Base-by-base conservation (phyloP, 2,797 vertebrate genomes). In the Trematomus bernacchii region DNA sequence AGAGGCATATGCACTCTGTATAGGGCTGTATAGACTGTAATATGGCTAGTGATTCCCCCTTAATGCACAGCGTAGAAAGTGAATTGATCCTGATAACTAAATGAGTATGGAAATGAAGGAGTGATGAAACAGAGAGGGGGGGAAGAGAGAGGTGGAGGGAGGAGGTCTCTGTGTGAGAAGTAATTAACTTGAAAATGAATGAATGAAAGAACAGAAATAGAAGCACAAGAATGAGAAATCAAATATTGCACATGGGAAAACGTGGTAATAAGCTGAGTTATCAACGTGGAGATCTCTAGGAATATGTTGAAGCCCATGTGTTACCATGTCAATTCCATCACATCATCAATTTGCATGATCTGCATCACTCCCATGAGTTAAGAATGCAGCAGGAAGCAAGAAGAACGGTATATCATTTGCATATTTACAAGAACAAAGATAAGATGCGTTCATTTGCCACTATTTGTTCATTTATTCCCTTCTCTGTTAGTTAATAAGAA, bases 41-140 rank as follows among this genome's bases (percentile, higher is more conserved):
- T 47, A 19, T 50, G 8, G 8, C 42, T 16, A 19, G 3, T 57
- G 59, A 42, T 57, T 43, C 21, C 14, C 27, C 19, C 43, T 7
- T 60, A 21, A 43, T 66, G 48, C 37, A 19, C 62, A 48, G 46
- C 37, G 18, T 11, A 15, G 40, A 47, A 42, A 44, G 54, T 53
- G 48, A 14, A 62, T 27, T 64, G 18, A 44, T 63, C 43, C 42
- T 61, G 21, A 52, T 52, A 30, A 71, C 16, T 61, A 23, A 57
- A 59, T 52, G 37, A 64, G 53, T 52, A 33, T 51, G 33, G 14
- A 66, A 58, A 44, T 66, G 6, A 46, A 60, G 47, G 19, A 51
- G 33, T 50, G 10, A 23, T 40, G 10, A 57, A 15, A 58, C 12
- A 59, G 23, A 52, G 11, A 21, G 18, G 37, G 47, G 11, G 21